phyloP scores from a whole-genome alignment of 2,797 vertebrate species.

The Gobio occitaniae region DNA sequence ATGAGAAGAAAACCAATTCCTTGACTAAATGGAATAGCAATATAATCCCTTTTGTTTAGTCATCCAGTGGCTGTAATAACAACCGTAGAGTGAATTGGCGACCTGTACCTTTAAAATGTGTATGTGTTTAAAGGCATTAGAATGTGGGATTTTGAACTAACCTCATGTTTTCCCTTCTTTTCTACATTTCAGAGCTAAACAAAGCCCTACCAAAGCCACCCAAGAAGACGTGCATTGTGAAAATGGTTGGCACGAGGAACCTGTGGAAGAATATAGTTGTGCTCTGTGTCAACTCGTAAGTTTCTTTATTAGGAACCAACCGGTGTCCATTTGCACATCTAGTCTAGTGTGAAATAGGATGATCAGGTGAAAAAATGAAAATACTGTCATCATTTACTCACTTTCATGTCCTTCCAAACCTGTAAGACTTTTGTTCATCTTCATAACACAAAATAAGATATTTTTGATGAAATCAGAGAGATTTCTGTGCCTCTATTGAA shows the following conservation, averaged over 20 bases:
- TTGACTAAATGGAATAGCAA: neutral
- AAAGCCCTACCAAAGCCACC: conserved; percentile 85
- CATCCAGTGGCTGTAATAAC: neutral
- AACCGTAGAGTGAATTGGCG: neutral
- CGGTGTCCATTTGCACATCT: neutral
- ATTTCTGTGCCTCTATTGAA: neutral
- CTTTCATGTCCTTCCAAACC: neutral
- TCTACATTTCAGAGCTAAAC: conserved; percentile 87
- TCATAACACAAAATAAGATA: neutral
- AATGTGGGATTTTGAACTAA: neutral
- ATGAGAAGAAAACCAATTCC: neutral
- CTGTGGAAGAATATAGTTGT: conserved; percentile 98
- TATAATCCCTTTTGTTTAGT: neutral
- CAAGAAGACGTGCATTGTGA: conserved; percentile 93
- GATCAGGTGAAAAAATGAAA: too few species aligned
- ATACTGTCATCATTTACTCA: neutral
- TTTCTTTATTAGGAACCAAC: conserved; percentile 43
- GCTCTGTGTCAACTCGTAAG: conserved; percentile 98
- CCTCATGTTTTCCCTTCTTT: neutral
- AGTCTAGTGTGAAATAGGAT: neutral
- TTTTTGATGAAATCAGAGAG: neutral
- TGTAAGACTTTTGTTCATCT: neutral
- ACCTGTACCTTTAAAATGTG: neutral
- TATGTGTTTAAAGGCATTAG: neutral
- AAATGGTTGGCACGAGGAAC: conserved; percentile 93